Conservation (phyloP, 1,140 invertebrate genomes). For the Lasioglossum baleicum region DNA sequence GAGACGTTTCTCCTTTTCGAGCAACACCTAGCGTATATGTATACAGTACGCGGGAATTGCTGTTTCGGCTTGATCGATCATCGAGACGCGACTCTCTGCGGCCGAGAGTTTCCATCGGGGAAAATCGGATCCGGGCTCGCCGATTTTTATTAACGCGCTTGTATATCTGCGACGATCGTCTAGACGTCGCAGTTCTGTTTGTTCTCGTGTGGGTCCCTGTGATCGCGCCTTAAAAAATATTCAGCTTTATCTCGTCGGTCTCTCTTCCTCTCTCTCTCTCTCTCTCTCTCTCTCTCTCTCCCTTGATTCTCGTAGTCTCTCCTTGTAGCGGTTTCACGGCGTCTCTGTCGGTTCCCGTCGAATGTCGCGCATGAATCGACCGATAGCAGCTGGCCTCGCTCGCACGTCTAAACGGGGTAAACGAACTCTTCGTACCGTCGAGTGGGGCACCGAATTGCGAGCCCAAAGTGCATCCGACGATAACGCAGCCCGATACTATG, state of each 20-base stretch:
- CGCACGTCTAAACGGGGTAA: constrained; percentile 66
- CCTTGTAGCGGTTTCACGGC: constrained; percentile 33
- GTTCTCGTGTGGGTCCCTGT: constrained; percentile 42
- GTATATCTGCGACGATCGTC: constrained; percentile 50
- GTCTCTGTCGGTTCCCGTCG: constrained; percentile 53
- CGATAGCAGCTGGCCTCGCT: constrained; percentile 73
- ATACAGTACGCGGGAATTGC: no score
- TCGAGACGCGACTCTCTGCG: no score
- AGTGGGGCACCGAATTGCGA: constrained; percentile 65
- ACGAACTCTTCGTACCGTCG: constrained; percentile 64
- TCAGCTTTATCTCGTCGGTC: constrained; percentile 58
- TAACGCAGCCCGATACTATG: constrained; percentile 64
- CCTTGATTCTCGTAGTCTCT: background rate
- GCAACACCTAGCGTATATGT: no score
- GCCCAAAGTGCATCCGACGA: constrained; percentile 69
- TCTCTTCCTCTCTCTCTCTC: background rate
- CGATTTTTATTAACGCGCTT: constrained; percentile 40
- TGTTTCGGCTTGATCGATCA: no score
- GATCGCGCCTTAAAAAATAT: constrained; percentile 56
- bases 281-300: background rate
- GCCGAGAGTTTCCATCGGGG: background rate
- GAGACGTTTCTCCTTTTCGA: no score
- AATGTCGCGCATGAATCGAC: constrained; percentile 73
- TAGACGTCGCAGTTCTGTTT: constrained; percentile 56
- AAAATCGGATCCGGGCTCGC: constrained; percentile 13